Base-by-base conservation (phyloP, 2,888 invertebrate genomes). In the Pollenia angustigena region DNA sequence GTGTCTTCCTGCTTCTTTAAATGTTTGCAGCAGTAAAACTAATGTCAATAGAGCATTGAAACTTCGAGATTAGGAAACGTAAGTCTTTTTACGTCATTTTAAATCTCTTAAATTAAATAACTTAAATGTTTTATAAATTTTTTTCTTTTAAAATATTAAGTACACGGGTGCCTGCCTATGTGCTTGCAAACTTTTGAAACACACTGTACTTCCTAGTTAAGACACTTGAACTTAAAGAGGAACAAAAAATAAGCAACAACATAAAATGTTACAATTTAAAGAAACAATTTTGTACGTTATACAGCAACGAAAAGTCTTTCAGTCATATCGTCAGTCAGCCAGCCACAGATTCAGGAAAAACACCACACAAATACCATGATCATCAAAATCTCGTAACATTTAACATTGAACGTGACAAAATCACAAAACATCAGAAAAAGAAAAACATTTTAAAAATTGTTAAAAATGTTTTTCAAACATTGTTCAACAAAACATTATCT, bases 331-430 rank as follows among this genome's bases (percentile, higher is more conserved):
- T 8, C 62, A 58, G 40, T 50, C 66, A 66, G 32, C 8, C 2
- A 54, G 23, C 69, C 48, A 56, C 10, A n/a, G 72, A 54, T 60
- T 56, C 62, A 66, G 54, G 52, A 72, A 76, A 74, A 60, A 52
- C 71, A 56, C 69, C 78, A 86, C 72, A 79, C 71, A 79, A 75
- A 84, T 88, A 85, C 88, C 89, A 86, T 88, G 89, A 89, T 88
- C 89, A 88, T 88, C 88, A 82, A 88, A 89, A 89, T 81, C 75
- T 76, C 48, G 79, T 87, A 87, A 88, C 89, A 90, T 90, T 91
- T 90, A 91, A 90, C 91, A 91, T 88, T 92, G 92, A 92, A 92
- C 92, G 92, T 92, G 92, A 92, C 92, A 92, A 92, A 92, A 92
- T 87, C 90, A 87, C 88, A 90, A 91, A 91, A 92, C 92, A 92